These are phyloP conservation scores for Symphodus melops DNA, from an alignment of 2,113 vertebrate species.

Conservation along the genomic window DNA sequence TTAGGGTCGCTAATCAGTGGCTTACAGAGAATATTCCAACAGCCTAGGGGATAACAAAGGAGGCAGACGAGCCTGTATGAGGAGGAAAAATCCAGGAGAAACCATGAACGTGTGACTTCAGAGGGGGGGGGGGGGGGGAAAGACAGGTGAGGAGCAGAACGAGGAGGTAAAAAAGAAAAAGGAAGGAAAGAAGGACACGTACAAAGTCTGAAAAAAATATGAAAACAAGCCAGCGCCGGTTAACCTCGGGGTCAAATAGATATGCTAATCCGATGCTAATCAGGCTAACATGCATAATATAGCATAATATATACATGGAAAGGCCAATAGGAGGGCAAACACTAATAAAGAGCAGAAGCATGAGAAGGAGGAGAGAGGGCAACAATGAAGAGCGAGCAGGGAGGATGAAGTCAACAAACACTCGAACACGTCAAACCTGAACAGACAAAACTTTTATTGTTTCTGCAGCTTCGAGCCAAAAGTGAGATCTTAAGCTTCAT, in stretches of 20 bases:
- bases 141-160: background rate
- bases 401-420: no score
- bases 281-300: slow-evolving; percentile 16
- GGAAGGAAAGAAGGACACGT: background rate
- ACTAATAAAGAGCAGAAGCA: background rate
- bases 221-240: slow-evolving; percentile 31
- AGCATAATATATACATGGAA: slow-evolving; percentile 50
- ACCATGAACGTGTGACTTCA: slow-evolving; percentile 2
- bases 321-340: slow-evolving; percentile 44
- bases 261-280: slow-evolving; percentile 69
- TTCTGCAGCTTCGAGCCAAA: no score
- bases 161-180: no score
- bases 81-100: background rate
- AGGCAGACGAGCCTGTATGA: background rate
- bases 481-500: no score
- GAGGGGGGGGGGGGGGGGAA: background rate
- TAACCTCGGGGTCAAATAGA: slow-evolving; percentile 56
- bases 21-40: slow-evolving; percentile 36
- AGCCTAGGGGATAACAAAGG: slow-evolving; percentile 10
- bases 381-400: background rate
- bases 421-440: no score
- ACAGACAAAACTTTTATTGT: no score
- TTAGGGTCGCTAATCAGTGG: slow-evolving; percentile 49
- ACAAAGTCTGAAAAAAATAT: background rate
- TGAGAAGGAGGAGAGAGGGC: background rate